Evolutionary conservation across 2,888 invertebrate species (phyloP), one percentile per base, ranked within the genome.

Genomic region (Baronia brevicornis): DNA sequence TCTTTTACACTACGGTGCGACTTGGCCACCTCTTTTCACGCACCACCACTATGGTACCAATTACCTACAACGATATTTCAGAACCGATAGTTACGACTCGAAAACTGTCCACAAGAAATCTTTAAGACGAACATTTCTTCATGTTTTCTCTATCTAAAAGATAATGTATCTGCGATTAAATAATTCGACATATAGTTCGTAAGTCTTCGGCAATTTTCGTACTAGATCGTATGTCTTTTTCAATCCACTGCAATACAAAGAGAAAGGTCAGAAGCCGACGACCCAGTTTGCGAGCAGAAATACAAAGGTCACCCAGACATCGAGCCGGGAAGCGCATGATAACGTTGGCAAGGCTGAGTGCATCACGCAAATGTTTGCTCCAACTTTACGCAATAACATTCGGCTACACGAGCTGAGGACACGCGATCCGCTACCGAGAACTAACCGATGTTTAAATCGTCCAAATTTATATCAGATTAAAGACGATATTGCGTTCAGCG

Each of bases 261-360:
- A 77, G 69, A 79, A 80, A 78, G 80, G 79, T 79, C 73, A 78
- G 65, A 75, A 66, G 79, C 68, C 78, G 75, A 61, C 64, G 77
- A 73, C 79, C 80, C 59, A 82, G 71, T 79, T 79, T 72, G 65
- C 54, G 56, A 67, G 55, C 61, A 41, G 53, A 60, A 59, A 65
- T 55, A 58, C 72, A 78, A 78, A 79, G 78, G 77, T 79, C 75
- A 66, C 60, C 53, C 63, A 70, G 63, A 61, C 75, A 64, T 62
- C 66, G 62, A 65, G 61, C 68, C 77, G 75, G 78, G 78, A 78
- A 78, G 67, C 60, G 56, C 32, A 39, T 62, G 77, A 73, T 75
- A 77, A 67, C 70, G 63, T 51, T 63, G 60, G 66, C 77, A 75
- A 75, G 71, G 74, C 72, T 72, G 62, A 47, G 46, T 55, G 48